phyloP scores from a whole-genome alignment of 2,797 vertebrate species.

The Amazonetta brasiliensis region DNA sequence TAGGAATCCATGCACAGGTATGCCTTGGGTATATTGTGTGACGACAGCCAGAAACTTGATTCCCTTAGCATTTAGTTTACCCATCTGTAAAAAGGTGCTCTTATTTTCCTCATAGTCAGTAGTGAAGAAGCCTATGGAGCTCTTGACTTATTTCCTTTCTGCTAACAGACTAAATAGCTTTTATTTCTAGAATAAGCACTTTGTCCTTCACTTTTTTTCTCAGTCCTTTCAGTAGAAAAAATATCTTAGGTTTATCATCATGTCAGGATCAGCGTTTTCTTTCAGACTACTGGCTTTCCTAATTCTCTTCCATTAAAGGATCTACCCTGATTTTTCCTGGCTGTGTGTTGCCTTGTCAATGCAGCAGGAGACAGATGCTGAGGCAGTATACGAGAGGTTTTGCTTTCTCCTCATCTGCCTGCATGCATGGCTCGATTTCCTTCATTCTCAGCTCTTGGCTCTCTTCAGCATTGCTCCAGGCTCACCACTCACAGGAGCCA shows the following conservation, averaged over 20 bases:
- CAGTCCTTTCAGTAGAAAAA: background rate
- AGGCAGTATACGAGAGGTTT: conserved; percentile 29
- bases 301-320: background rate
- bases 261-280: background rate
- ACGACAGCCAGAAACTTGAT: background rate
- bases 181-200: background rate
- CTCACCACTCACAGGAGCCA: background rate
- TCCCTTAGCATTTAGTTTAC: background rate
- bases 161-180: background rate
- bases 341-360: background rate
- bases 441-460: background rate
- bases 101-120: background rate
- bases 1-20: background rate
- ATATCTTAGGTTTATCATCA: background rate
- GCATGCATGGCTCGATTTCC: background rate
- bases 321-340: background rate
- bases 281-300: background rate
- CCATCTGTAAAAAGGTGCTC: background rate
- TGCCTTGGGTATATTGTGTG: background rate
- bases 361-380: background rate
- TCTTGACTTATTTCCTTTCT: background rate
- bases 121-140: background rate
- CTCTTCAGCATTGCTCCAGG: conserved; percentile 33
- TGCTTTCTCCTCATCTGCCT: conserved; percentile 27
- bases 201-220: background rate